Evolutionary conservation across 2,888 invertebrate genomes (phyloP).

Genomic region (Lomographa bimaculata): DNA sequence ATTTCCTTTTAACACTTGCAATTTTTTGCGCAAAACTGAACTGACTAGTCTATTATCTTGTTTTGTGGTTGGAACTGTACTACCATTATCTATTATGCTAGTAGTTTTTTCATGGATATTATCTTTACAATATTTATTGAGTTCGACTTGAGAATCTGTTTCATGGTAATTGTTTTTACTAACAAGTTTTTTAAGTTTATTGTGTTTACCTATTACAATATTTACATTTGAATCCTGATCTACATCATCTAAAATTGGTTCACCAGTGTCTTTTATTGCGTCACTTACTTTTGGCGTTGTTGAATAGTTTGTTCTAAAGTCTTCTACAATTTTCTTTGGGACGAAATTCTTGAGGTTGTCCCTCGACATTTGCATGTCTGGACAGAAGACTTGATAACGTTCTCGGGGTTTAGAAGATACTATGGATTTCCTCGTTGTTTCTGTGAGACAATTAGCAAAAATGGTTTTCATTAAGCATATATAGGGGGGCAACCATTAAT

Average conservation of each 20-base stretch:
- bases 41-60: background rate
- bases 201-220: background rate
- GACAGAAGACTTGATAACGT: slow-evolving; percentile 7
- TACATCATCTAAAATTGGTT: background rate
- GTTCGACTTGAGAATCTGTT: no score
- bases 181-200: background rate
- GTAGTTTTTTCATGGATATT: no score
- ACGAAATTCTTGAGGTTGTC: slow-evolving; percentile 4
- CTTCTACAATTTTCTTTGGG: slow-evolving; percentile 1
- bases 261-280: background rate
- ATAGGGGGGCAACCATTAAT: no score
- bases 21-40: slow-evolving; percentile 4
- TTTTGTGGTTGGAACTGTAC: no score
- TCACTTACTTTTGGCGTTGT: background rate
- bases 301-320: background rate
- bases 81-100: no score
- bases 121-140: no score
- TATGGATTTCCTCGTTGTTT: background rate
- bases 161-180: no score
- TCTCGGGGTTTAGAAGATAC: background rate
- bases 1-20: background rate
- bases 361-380: slow-evolving; percentile 10
- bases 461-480: no score
- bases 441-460: no score
- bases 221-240: background rate